Evolutionary conservation across 2,797 vertebrate species (phyloP).

Genomic region (Choloepus didactylus): DNA sequence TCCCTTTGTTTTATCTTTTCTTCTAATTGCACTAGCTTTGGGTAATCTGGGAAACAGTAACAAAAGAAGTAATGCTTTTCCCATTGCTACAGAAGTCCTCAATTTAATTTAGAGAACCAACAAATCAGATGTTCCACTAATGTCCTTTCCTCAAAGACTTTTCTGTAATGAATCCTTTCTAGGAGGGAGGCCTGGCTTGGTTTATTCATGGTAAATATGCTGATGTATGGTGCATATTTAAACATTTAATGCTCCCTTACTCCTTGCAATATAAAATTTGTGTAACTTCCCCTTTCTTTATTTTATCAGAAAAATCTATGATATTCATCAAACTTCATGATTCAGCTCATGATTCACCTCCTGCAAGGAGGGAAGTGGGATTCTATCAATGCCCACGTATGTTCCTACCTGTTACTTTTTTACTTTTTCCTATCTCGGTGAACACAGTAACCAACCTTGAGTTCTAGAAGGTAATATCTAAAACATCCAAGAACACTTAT

Average conservation of each 20-base stretch:
- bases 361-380: not conserved
- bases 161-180: conserved; percentile 8
- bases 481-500: not conserved
- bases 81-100: not conserved
- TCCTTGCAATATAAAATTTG: not conserved
- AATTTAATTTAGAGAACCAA: conserved; percentile 58
- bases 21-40: not conserved
- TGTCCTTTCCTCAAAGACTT: conserved; percentile 6
- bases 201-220: conserved; percentile 13
- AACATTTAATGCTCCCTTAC: conserved; percentile 30
- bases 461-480: not conserved
- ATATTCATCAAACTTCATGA: not conserved
- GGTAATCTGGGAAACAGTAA: not conserved
- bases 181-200: not conserved
- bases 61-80: conserved; percentile 8
- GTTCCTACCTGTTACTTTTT: not conserved
- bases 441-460: not conserved
- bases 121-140: not conserved
- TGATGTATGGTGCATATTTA: not conserved
- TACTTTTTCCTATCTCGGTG: not conserved
- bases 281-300: not conserved
- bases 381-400: not conserved
- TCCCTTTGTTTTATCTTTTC: not conserved
- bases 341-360: not conserved
- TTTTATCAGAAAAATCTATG: conserved; percentile 1